Conservation (phyloP, 2,113 vertebrate genomes). For the Ceyx melanurus region DNA sequence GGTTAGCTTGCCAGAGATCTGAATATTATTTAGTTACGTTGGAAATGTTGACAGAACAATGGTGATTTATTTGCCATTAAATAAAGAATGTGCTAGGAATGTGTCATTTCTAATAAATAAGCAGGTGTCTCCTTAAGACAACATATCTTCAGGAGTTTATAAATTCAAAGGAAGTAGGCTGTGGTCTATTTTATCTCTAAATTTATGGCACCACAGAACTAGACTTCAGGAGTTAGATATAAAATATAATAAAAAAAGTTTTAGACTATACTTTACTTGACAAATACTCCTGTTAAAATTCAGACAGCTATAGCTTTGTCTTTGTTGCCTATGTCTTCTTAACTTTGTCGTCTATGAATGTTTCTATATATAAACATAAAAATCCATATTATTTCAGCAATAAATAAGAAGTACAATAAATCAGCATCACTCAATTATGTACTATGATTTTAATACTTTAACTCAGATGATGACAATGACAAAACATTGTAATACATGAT, state of each 20-base stretch:
- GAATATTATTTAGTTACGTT: background rate
- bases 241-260: background rate
- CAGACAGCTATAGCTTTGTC: background rate
- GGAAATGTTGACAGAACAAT: background rate
- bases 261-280: slow-evolving; percentile 20
- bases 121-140: background rate
- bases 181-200: background rate
- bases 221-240: background rate
- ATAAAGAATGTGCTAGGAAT: background rate
- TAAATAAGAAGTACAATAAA: background rate
- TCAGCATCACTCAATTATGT: background rate
- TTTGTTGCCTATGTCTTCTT: background rate
- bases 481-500: background rate
- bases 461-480: background rate
- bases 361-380: background rate
- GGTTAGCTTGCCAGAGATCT: background rate
- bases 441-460: background rate
- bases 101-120: background rate
- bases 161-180: background rate
- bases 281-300: background rate
- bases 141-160: background rate
- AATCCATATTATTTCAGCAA: background rate
- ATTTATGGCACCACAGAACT: background rate
- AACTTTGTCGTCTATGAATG: background rate
- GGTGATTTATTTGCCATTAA: background rate